Conservation (phyloP, 2,113 vertebrate genomes). For the Zosterops japonicus region DNA sequence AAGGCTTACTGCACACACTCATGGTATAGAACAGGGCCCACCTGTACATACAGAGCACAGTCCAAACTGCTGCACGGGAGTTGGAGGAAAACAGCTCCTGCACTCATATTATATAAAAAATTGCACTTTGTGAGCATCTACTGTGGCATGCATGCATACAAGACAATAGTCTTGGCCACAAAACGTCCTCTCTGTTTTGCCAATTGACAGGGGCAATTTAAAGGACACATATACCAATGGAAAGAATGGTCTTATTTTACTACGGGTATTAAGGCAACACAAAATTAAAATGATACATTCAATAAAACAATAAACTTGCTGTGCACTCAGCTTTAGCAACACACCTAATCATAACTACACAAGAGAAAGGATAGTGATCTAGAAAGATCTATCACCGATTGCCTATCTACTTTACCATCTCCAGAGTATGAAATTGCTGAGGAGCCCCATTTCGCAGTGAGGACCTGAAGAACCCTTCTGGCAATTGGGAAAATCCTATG, state of each 20-base stretch:
- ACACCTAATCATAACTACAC: neutral
- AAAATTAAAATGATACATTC: neutral
- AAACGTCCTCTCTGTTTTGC: neutral
- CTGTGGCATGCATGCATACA: neutral
- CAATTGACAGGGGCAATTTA: neutral
- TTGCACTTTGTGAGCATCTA: neutral
- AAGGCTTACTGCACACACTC: neutral
- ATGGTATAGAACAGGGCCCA: neutral
- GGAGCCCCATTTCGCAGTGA: neutral
- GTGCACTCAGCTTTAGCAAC: fast-evolving
- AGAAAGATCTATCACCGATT: neutral
- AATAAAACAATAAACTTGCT: neutral
- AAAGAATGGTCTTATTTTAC: neutral
- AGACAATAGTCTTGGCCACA: neutral
- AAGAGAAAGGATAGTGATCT: neutral
- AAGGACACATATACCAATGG: neutral
- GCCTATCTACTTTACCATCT: neutral
- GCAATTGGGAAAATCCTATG: neutral
- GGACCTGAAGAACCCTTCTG: neutral
- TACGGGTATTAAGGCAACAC: neutral
- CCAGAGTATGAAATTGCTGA: neutral
- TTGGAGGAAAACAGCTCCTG: neutral
- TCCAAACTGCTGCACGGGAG: neutral
- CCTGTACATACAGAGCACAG: neutral
- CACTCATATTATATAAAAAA: neutral